Evolutionary conservation across 1,140 invertebrate species (phyloP).

Genomic region (Scaptomyza montana): DNA sequence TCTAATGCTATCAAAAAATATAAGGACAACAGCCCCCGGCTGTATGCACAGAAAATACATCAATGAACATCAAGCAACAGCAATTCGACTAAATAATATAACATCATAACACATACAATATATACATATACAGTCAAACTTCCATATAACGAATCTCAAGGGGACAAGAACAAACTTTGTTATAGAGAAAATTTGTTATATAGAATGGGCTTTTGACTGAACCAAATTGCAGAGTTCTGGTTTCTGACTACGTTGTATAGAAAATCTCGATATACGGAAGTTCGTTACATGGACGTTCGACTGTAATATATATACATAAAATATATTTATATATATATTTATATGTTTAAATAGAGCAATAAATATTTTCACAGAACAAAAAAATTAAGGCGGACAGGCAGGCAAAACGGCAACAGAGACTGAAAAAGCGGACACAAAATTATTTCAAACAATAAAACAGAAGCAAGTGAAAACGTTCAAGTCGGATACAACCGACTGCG

Average conservation of each 20-base stretch:
- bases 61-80: constrained; percentile 54
- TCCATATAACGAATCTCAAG: too few species aligned
- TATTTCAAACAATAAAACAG: constrained; percentile 59
- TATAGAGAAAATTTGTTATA: too few species aligned
- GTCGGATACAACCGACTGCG: too few species aligned
- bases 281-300: too few species aligned
- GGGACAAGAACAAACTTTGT: too few species aligned
- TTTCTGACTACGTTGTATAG: too few species aligned
- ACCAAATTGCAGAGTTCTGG: too few species aligned
- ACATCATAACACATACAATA: constrained; percentile 15
- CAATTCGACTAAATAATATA: constrained; percentile 12
- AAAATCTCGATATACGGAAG: too few species aligned
- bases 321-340: too few species aligned
- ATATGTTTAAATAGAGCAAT: constrained; percentile 26
- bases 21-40: constrained; percentile 56
- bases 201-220: too few species aligned
- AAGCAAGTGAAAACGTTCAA: constrained; percentile 9
- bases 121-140: not conserved
- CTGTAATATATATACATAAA: not conserved
- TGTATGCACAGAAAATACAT: constrained; percentile 53
- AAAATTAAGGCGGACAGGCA: constrained; percentile 2
- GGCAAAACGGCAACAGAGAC: constrained; percentile 25
- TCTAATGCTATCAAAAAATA: constrained; percentile 77
- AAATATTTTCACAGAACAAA: constrained; percentile 43
- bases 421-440: constrained; percentile 40